A percentile compares a stretch with the other conserved stretches of the same genome.
Evolutionary conservation across 1,140 invertebrate species (phyloP).

Genomic region (Lethrus apterus): DNA sequence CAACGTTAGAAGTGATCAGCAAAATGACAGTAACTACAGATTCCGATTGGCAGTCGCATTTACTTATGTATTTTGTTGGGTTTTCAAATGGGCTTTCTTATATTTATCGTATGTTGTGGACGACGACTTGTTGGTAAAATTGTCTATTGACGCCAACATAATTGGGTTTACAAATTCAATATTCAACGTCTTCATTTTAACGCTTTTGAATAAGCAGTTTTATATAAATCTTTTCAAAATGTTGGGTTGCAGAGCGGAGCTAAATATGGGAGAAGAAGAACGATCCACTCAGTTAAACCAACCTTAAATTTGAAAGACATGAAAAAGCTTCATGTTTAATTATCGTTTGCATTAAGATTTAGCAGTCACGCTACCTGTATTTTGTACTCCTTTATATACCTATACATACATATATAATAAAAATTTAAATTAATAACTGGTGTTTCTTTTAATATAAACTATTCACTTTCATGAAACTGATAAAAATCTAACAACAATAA

Average conservation of each 20-base stretch:
- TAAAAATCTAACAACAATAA: no score
- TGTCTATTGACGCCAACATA: slow-evolving; percentile 7
- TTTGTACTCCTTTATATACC: no score
- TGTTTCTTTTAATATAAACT: no score
- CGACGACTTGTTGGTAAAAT: neutral
- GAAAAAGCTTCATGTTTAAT: no score
- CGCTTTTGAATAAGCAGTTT: slow-evolving; percentile 9
- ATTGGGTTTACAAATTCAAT: slow-evolving; percentile 14
- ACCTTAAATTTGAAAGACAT: no score
- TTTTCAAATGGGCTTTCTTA: slow-evolving; percentile 9
- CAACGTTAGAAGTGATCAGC: slow-evolving; percentile 8
- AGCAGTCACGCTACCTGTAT: no score
- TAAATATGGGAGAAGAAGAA: slow-evolving; percentile 5
- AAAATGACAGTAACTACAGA: slow-evolving; percentile 14
- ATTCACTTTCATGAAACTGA: no score
- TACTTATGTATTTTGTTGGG: slow-evolving; percentile 10
- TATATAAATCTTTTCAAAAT: slow-evolving; percentile 12
- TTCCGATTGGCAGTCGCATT: slow-evolving; percentile 9
- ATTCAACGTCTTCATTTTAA: slow-evolving; percentile 9
- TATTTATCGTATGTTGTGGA: neutral
- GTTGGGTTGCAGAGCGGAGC: slow-evolving; percentile 10
- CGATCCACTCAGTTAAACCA: slow-evolving; percentile 7
- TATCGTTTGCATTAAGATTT: no score
- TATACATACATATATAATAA: no score
- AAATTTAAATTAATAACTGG: no score